Evolutionary conservation across 2,797 vertebrate genomes (phyloP).

Genomic region (Sternotherus odoratus): DNA sequence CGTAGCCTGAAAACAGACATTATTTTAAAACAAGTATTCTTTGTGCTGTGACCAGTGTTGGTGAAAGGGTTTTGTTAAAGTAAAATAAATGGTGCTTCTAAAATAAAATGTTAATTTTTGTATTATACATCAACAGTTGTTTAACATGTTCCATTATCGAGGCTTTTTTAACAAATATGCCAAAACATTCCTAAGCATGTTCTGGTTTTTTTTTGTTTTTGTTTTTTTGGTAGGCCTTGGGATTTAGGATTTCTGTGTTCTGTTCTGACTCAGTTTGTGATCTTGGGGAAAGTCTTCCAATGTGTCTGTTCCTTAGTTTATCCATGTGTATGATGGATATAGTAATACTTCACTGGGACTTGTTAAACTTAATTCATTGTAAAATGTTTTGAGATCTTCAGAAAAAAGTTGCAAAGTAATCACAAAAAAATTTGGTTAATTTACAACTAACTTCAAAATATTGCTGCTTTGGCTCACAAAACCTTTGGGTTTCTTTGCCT

Average conservation of each 20-base stretch:
- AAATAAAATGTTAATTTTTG: slow-evolving; percentile 5
- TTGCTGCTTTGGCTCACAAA: neutral
- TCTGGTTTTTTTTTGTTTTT: fast-evolving
- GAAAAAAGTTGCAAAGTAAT: neutral
- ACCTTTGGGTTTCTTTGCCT: neutral
- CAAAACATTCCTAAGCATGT: fast-evolving
- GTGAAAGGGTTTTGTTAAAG: slow-evolving; percentile 27
- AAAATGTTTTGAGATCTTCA: neutral
- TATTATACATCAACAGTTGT: neutral
- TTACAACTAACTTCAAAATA: neutral
- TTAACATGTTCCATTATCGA: neutral
- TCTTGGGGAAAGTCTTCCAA: neutral
- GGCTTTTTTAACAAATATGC: neutral
- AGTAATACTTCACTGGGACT: neutral
- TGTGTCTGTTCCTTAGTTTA: neutral
- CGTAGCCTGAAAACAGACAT: slow-evolving; percentile 35
- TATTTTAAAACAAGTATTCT: slow-evolving; percentile 52
- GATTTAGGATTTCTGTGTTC: neutral
- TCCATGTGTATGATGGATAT: neutral
- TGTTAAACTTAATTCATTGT: neutral
- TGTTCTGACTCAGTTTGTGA: neutral
- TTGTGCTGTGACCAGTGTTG: slow-evolving; percentile 37
- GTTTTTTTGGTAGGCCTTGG: neutral
- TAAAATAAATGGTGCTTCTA: neutral
- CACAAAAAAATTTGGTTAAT: neutral